Percentiles rank a stretch among this genome's conserved stretches.
Conservation (phyloP, 1,140 invertebrate genomes). For the Pseudomyrmex pallidus region DNA sequence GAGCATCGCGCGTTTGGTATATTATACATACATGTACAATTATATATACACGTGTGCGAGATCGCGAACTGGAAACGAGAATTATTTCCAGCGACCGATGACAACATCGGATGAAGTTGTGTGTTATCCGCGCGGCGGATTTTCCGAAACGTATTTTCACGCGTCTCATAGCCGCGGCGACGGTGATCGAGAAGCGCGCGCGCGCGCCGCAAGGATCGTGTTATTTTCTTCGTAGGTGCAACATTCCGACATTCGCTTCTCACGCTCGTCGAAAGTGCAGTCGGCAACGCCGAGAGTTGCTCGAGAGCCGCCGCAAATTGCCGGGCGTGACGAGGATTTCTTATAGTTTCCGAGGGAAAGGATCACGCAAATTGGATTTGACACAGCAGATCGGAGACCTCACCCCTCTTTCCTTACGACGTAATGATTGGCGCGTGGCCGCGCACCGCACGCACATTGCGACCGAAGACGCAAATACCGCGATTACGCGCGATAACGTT, state of each 20-base stretch:
- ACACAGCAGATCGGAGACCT: conserved; percentile 63
- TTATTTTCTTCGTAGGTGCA: conserved; percentile 57
- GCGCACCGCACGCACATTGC: conserved; percentile 16
- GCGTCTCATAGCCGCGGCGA: conserved; percentile 2
- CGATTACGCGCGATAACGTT: conserved; percentile 16
- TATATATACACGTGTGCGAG: neutral
- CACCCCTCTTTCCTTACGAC: conserved; percentile 18
- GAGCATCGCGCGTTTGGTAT: neutral
- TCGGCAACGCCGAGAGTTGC: conserved; percentile 3
- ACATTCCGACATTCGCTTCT: conserved; percentile 61
- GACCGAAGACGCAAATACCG: neutral
- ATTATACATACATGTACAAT: neutral
- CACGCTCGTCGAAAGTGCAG: conserved; percentile 56
- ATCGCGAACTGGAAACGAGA: neutral
- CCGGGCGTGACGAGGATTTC: conserved; percentile 59
- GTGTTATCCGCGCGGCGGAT: conserved; percentile 33
- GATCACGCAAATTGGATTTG: conserved; percentile 72
- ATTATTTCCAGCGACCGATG: neutral
- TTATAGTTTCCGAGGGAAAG: conserved; percentile 52
- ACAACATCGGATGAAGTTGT: conserved; percentile 32
- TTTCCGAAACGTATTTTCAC: conserved; percentile 37
- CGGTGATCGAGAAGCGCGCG: conserved; percentile 35
- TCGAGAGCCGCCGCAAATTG: conserved; percentile 38
- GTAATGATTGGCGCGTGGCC: conserved; percentile 70
- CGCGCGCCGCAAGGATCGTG: conserved; percentile 33